Base-by-base conservation (phyloP, 2,888 invertebrate species). In the Ernsta delagoae region DNA sequence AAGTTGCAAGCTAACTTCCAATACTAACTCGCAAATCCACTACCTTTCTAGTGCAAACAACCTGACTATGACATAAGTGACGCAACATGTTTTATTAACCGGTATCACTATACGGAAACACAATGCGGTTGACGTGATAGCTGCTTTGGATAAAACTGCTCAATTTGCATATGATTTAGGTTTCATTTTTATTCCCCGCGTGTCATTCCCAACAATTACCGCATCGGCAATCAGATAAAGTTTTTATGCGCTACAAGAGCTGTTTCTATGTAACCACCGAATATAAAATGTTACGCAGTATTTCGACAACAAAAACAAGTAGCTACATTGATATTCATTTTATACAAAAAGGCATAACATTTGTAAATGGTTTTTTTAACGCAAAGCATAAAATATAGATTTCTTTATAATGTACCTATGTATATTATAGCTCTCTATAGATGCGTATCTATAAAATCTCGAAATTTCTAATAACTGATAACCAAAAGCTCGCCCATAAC, bases 111-210 rank as follows among this genome's bases (percentile, higher is more conserved):
- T 12, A 39, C n/a, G 57, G 39, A 57, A 12, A 12, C 12, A 39
- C 36, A 34, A 53, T 57, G 57, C 36, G 57, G 57, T 57, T 36
- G 39, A 12, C 57, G 12, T 36, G 57, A 57, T 57, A 57, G 36
- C 36, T 34, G 31, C 24, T 50, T 50, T 34, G 34, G 31, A 54
- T 54, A 54, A 54, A 34, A 11, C 54, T 12, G 50, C 36, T 54
- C 54, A 41, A 39, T 60, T 60, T 43, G 31, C 41, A 60, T 60
- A 60, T 50, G n/a, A 60, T 43, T 60, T 60, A 43, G 8, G 59
- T 16, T 60, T 60, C 43, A 60, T 60, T 60, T 59, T 24, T 59
- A 59, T 59, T 41, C 59, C 4, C 41, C 43, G 43, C 59, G 59
- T 59, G 59, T 43, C 16, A 6, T 43, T 16, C 8, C 59, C 9